Evolutionary conservation across 30 jellyfish, hydroid and myxozoan genomes (phyloP).

Genomic region (Aurelia coerulea): DNA sequence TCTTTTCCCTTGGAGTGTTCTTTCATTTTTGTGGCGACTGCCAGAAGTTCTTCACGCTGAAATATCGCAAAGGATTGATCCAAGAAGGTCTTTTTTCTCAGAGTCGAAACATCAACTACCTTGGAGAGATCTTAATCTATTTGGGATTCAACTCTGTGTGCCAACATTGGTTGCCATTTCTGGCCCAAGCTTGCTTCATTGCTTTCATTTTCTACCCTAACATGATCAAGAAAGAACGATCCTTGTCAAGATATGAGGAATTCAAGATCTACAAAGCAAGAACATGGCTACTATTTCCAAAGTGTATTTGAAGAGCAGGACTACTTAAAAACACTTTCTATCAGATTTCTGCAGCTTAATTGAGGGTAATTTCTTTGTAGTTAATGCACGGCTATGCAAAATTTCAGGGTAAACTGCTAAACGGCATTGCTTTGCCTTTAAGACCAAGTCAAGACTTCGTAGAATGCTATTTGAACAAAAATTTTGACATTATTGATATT

Average conservation of each 20-base stretch:
- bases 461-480: too few relatives aligned
- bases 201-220: constrained; percentile 61
- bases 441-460: too few relatives aligned
- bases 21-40: constrained; percentile 82
- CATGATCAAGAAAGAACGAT: constrained; percentile 71
- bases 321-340: neutral
- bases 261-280: constrained; percentile 50
- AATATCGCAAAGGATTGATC: constrained; percentile 60
- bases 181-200: constrained; percentile 43
- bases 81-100: constrained; percentile 72
- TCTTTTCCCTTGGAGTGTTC: constrained; percentile 47
- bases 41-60: constrained; percentile 72
- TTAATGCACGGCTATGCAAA: too few relatives aligned
- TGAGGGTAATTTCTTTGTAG: too few relatives aligned
- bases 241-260: constrained; percentile 72
- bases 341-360: too few relatives aligned
- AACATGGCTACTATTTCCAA: constrained; percentile 78
- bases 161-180: constrained; percentile 70
- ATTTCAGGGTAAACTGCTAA: too few relatives aligned
- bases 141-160: constrained; percentile 57
- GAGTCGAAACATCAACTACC: constrained; percentile 74
- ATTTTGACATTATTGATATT: too few relatives aligned
- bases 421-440: too few relatives aligned
- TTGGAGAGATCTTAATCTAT: constrained; percentile 74
- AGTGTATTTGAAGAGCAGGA: constrained; percentile 20